A percentile compares a stretch with the other conserved stretches of the same genome.
These are phyloP conservation scores for Antennarius maculatus DNA, from an alignment of 2,797 vertebrate species.

Conservation along the genomic window DNA sequence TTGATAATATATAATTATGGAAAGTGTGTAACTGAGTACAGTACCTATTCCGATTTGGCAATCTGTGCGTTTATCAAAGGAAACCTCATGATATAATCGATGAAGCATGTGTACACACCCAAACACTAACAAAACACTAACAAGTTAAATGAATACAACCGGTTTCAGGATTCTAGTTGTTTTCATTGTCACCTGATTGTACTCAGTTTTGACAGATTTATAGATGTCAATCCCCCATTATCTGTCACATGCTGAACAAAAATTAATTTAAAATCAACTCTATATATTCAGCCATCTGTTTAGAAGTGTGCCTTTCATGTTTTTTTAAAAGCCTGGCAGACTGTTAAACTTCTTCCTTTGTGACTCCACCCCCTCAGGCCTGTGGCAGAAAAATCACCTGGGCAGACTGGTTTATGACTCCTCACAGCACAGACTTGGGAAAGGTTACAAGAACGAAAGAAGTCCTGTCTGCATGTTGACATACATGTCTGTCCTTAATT, in stretches of 20 bases:
- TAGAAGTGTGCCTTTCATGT: neutral
- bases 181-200: constrained; percentile 11
- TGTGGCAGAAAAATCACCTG: constrained; percentile 58
- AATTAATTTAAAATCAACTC: neutral
- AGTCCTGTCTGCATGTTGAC: constrained; percentile 46
- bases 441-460: constrained; percentile 41
- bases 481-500: constrained; percentile 31
- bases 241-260: neutral
- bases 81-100: neutral
- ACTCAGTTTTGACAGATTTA: neutral
- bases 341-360: constrained; percentile 2
- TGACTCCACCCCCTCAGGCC: constrained; percentile 56
- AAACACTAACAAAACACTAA: neutral
- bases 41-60: too few species aligned
- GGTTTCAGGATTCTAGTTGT: constrained; percentile 3
- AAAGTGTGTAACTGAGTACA: neutral
- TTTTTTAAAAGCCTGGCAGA: constrained; percentile 1
- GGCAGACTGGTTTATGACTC: constrained; percentile 74
- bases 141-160: constrained; percentile 3
- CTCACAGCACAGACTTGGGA: constrained; percentile 4
- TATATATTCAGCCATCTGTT: neutral
- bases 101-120: constrained; percentile 9
- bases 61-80: constrained; percentile 2
- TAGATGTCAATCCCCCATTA: neutral
- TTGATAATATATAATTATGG: constrained; percentile 9